Conservation (phyloP, 92 coral and sea anemone genomes). For the Heteractis magnifica region DNA sequence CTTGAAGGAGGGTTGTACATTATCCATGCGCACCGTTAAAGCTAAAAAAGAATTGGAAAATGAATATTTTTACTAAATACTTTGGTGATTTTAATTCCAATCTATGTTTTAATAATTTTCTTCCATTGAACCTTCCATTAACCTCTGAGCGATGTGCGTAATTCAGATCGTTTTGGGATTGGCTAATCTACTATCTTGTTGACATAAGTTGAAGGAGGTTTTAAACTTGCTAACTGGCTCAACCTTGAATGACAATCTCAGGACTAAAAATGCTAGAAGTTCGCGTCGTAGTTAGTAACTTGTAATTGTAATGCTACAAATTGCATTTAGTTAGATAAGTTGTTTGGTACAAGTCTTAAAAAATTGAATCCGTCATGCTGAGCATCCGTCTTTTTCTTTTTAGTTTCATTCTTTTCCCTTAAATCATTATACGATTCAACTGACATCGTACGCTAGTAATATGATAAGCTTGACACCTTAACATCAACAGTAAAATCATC, state of each 20-base stretch:
- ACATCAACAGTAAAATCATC: background rate
- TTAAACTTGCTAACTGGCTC: background rate
- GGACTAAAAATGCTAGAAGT: background rate
- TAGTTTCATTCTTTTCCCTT: background rate
- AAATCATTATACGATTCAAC: background rate
- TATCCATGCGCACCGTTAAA: background rate
- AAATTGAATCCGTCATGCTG: no score
- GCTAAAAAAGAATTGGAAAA: background rate
- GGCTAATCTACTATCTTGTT: background rate
- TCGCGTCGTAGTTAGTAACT: no score
- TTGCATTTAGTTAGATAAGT: no score
- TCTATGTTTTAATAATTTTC: background rate
- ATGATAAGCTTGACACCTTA: background rate
- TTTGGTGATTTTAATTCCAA: background rate
- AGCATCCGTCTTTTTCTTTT: background rate
- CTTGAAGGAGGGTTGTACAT: background rate
- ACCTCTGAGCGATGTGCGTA: background rate
- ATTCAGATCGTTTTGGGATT: background rate
- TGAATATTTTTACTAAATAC: background rate
- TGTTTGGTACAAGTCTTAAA: no score
- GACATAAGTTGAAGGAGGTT: background rate
- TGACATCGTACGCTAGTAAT: background rate
- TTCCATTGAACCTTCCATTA: constrained; percentile 2
- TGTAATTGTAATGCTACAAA: no score
- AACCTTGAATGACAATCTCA: background rate